Evolutionary conservation across 2,113 vertebrate genomes (phyloP).

Genomic region (Chinchilla lanigera): DNA sequence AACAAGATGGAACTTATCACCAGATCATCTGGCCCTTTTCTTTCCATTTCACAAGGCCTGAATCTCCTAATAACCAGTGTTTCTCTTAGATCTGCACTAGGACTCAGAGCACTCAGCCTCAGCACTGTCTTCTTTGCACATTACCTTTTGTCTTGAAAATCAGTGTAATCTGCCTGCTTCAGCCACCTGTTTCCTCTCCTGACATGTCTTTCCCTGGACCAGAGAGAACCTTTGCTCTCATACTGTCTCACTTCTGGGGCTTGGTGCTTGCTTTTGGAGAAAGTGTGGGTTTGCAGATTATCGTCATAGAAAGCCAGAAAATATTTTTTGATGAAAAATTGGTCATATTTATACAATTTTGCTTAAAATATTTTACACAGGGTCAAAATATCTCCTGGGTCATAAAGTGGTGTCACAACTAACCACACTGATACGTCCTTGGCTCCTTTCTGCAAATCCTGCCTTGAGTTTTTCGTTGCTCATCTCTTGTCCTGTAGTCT

Average conservation of each 20-base stretch:
- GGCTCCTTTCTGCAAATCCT: neutral
- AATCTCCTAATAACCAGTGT: neutral
- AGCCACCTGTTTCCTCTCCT: neutral
- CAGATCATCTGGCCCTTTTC: neutral
- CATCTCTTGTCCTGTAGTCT: neutral
- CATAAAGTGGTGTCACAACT: neutral
- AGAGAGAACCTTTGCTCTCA: neutral
- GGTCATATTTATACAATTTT: neutral
- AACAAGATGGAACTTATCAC: neutral
- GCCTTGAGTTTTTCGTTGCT: neutral
- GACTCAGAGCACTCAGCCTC: neutral
- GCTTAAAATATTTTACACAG: neutral
- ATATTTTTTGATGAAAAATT: conserved; percentile 6
- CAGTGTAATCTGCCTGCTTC: neutral
- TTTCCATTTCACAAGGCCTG: neutral
- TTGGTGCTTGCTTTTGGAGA: neutral
- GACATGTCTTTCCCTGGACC: too few species aligned
- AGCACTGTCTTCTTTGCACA: neutral
- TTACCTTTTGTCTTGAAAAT: neutral
- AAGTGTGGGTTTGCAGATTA: neutral
- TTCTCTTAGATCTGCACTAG: neutral
- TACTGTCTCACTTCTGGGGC: too few species aligned
- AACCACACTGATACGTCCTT: neutral
- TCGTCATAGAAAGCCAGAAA: neutral
- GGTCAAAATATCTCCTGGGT: neutral